Evolutionary conservation across 2,888 invertebrate species (phyloP).

Genomic region (Epiblema foenella): DNA sequence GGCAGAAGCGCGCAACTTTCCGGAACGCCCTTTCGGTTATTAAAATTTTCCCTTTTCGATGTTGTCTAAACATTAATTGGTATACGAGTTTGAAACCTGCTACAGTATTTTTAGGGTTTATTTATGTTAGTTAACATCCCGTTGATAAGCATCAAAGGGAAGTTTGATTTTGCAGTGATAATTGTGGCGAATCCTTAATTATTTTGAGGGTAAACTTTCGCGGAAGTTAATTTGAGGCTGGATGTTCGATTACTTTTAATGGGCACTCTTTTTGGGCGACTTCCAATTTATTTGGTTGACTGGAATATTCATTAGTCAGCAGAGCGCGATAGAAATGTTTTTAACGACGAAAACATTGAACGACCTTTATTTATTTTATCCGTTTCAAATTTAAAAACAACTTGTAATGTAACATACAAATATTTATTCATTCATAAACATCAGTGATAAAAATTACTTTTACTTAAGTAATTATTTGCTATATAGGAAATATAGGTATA

Average conservation of each 20-base stretch:
- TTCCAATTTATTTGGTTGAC: slow-evolving; percentile 80
- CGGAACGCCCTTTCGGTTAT: slow-evolving; percentile 73
- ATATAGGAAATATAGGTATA: neutral
- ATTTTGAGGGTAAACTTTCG: slow-evolving; percentile 84
- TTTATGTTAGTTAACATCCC: slow-evolving; percentile 56
- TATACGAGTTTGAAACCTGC: slow-evolving; percentile 61
- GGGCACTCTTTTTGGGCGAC: slow-evolving; percentile 81
- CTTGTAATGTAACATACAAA: slow-evolving; percentile 5
- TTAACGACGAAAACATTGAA: slow-evolving; percentile 57
- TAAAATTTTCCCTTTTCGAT: slow-evolving; percentile 75
- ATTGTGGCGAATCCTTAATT: slow-evolving; percentile 85
- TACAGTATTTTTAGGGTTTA: slow-evolving; percentile 56
- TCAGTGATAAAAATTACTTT: neutral
- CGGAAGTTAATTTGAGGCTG: slow-evolving; percentile 81
- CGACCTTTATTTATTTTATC: slow-evolving; percentile 61
- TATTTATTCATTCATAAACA: slow-evolving; percentile 13
- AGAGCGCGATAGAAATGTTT: slow-evolving; percentile 61
- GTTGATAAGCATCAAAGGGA: slow-evolving; percentile 78
- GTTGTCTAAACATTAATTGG: slow-evolving; percentile 57
- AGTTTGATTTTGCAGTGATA: slow-evolving; percentile 84
- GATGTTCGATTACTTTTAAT: slow-evolving; percentile 81
- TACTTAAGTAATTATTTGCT: too few relatives aligned
- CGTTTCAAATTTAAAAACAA: slow-evolving; percentile 40
- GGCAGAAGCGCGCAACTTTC: slow-evolving; percentile 78
- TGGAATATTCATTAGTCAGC: slow-evolving; percentile 76